Evolutionary conservation across 2,797 vertebrate species (phyloP).

Genomic region (Coccyzus lansbergi): DNA sequence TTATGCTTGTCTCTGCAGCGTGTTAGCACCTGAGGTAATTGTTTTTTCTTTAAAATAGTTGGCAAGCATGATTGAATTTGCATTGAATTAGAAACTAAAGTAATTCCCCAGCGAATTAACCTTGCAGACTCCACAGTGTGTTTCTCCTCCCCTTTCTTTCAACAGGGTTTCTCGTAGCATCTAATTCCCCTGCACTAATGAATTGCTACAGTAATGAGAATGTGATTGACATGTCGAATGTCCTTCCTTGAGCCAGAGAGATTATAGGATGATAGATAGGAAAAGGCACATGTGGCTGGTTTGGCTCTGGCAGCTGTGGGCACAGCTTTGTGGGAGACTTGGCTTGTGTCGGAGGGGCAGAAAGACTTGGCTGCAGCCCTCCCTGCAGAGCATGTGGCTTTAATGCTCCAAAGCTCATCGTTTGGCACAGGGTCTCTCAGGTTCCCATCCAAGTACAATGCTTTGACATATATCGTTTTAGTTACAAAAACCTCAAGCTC

Average conservation of each 20-base stretch:
- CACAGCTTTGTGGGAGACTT: background rate
- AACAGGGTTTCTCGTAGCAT: background rate
- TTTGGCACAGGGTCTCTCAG: background rate
- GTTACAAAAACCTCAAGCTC: no score
- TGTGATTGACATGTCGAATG: conserved; percentile 20
- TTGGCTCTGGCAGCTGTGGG: background rate
- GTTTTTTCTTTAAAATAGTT: background rate
- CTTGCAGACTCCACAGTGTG: background rate
- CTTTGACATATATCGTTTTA: background rate
- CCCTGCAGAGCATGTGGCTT: background rate
- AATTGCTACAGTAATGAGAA: background rate
- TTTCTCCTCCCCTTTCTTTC: background rate
- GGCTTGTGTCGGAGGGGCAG: background rate
- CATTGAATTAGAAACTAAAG: background rate
- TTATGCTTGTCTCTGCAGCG: background rate
- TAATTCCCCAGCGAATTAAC: background rate
- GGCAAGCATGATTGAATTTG: background rate
- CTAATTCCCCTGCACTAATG: background rate
- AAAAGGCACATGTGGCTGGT: background rate
- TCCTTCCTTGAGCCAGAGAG: background rate
- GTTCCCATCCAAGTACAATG: background rate
- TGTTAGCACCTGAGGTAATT: background rate
- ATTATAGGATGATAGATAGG: background rate
- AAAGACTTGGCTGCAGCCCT: background rate
- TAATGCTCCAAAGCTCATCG: background rate